These are phyloP conservation scores for Marronus borbonicus DNA, from an alignment of 2,888 invertebrate genomes.

Conservation along the genomic window DNA sequence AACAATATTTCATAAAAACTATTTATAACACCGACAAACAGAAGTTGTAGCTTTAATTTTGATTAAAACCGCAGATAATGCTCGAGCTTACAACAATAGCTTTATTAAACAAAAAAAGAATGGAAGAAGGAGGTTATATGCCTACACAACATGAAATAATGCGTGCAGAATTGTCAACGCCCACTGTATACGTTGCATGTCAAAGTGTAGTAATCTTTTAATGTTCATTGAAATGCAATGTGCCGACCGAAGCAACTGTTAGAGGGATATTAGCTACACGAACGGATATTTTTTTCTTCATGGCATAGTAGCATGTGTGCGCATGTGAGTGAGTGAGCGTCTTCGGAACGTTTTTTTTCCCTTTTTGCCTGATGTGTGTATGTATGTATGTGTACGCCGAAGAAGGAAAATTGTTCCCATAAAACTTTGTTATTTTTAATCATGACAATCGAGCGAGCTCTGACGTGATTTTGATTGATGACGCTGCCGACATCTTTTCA, in stretches of 20 bases:
- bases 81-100: slow-evolving; percentile 36
- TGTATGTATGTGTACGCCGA: neutral
- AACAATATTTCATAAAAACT: slow-evolving; percentile 6
- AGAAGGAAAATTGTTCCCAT: slow-evolving; percentile 50
- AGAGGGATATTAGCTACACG: slow-evolving; percentile 50
- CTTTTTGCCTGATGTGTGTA: slow-evolving; percentile 8
- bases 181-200: slow-evolving; percentile 66
- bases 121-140: slow-evolving; percentile 27
- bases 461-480: slow-evolving; percentile 52
- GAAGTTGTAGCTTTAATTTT: slow-evolving; percentile 37
- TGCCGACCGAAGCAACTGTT: slow-evolving; percentile 51
- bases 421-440: slow-evolving; percentile 52
- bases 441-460: slow-evolving; percentile 50
- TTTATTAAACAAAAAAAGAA: slow-evolving; percentile 37
- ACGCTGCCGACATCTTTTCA: slow-evolving; percentile 50
- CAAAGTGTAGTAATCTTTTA: slow-evolving; percentile 68
- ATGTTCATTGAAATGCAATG: slow-evolving; percentile 63
- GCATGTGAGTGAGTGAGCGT: slow-evolving; percentile 11
- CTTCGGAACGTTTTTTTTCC: slow-evolving; percentile 31
- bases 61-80: slow-evolving; percentile 44
- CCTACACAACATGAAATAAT: slow-evolving; percentile 57
- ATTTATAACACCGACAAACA: slow-evolving; percentile 13
- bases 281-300: slow-evolving; percentile 31
- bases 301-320: slow-evolving; percentile 10
- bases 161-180: slow-evolving; percentile 70